Conservation (phyloP, 2,797 vertebrate genomes). For the Euphonia xanthogaster region DNA sequence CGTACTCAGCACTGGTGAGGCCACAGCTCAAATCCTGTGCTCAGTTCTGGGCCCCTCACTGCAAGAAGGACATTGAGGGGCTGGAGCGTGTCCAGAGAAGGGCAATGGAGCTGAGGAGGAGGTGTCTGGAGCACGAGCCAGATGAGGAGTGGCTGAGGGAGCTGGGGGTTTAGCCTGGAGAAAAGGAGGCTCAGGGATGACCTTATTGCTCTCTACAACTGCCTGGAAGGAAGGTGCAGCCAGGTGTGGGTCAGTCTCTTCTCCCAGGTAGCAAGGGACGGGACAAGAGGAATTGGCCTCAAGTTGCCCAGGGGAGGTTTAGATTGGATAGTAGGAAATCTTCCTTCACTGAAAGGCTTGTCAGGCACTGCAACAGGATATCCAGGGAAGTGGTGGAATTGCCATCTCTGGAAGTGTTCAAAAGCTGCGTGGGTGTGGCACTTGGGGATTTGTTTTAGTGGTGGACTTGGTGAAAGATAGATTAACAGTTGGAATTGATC, state of each 20-base stretch:
- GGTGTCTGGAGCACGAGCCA: accelerated
- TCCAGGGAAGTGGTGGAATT: background rate
- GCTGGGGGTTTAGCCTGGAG: background rate
- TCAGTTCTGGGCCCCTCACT: background rate
- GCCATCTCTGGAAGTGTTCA: background rate
- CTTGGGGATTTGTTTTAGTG: background rate
- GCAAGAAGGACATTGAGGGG: accelerated
- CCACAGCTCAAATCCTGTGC: accelerated
- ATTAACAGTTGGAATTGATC: background rate
- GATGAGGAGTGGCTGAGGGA: accelerated
- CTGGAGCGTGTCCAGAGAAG: accelerated
- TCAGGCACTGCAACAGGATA: background rate
- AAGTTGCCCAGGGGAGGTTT: background rate
- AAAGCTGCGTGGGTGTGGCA: background rate
- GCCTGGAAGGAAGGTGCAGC: background rate
- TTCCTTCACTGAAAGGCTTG: background rate
- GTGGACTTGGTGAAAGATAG: background rate
- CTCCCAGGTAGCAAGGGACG: background rate
- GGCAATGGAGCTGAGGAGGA: accelerated
- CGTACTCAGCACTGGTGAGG: background rate
- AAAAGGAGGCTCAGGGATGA: background rate
- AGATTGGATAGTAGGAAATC: background rate
- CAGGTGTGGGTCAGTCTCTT: background rate
- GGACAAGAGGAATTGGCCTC: background rate
- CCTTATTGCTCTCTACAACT: accelerated